These are phyloP conservation scores for Holotrichia oblita DNA, from an alignment of 1,140 invertebrate species.

Conservation along the genomic window DNA sequence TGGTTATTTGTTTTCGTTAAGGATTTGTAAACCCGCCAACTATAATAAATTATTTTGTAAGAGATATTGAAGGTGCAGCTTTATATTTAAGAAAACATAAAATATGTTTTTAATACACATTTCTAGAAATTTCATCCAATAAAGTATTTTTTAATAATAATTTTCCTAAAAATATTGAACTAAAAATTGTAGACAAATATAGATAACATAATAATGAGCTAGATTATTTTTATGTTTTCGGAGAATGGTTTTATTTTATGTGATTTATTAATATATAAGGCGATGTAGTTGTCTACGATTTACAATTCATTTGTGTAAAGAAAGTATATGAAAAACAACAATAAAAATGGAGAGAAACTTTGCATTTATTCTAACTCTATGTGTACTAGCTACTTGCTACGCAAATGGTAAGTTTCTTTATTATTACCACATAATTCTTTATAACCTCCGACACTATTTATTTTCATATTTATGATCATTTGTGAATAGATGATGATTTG, in stretches of 20 bases:
- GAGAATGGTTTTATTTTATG: not conserved
- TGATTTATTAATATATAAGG: not conserved
- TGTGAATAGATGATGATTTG: too few relatives aligned
- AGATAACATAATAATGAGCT: not conserved
- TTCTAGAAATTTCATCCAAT: not conserved
- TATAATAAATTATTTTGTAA: too few relatives aligned
- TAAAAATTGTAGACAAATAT: too few relatives aligned
- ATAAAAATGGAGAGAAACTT: not conserved
- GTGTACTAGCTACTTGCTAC: not conserved
- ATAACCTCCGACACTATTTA: too few relatives aligned
- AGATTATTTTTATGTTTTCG: conserved; percentile 26
- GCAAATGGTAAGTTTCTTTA: not conserved
- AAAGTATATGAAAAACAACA: not conserved
- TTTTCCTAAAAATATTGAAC: too few relatives aligned
- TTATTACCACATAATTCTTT: not conserved
- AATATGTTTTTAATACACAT: too few relatives aligned
- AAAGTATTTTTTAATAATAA: not conserved
- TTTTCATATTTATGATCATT: too few relatives aligned
- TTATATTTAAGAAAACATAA: too few relatives aligned
- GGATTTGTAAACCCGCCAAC: too few relatives aligned
- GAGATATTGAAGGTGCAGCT: too few relatives aligned
- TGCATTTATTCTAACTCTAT: not conserved
- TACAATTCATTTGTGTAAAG: not conserved
- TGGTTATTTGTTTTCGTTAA: too few relatives aligned
- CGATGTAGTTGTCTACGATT: not conserved